These are phyloP conservation scores for Spodoptera exigua DNA, from an alignment of 2,888 invertebrate genomes.

Conservation along the genomic window DNA sequence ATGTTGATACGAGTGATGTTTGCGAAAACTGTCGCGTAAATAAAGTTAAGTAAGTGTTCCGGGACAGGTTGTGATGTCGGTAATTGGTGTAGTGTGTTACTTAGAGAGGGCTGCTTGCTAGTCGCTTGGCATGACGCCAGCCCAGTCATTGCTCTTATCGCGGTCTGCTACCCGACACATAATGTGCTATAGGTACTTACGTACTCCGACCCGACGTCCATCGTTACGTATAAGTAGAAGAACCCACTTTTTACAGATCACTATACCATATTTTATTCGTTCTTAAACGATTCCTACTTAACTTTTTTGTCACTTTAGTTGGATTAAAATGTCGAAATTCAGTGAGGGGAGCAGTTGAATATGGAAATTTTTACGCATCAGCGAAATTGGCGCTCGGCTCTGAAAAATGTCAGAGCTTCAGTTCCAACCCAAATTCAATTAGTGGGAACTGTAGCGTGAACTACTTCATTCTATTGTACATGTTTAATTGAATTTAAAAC, in stretches of 20 bases:
- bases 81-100: slow-evolving; percentile 63
- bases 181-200: slow-evolving; percentile 33
- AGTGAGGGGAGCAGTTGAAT: slow-evolving; percentile 18
- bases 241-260: no score
- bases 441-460: slow-evolving; percentile 70
- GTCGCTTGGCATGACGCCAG: slow-evolving; percentile 62
- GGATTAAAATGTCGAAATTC: slow-evolving; percentile 23
- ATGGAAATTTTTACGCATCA: slow-evolving; percentile 56
- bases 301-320: slow-evolving; percentile 16
- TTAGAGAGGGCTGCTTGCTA: slow-evolving; percentile 51
- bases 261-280: neutral
- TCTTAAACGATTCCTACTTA: neutral
- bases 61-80: slow-evolving; percentile 49
- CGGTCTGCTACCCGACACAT: slow-evolving; percentile 43
- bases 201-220: slow-evolving; percentile 6
- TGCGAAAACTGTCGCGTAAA: slow-evolving; percentile 26
- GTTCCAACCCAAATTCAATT: slow-evolving; percentile 68
- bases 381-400: slow-evolving; percentile 46
- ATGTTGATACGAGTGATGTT: slow-evolving; percentile 7
- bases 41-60: slow-evolving; percentile 40
- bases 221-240: no score
- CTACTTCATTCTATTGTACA: slow-evolving; percentile 50
- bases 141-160: slow-evolving; percentile 62
- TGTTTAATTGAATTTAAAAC: slow-evolving; percentile 46
- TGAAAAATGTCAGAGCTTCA: slow-evolving; percentile 56